Evolutionary conservation across 2,888 invertebrate species (phyloP).

Genomic region (Desoria tigrina): DNA sequence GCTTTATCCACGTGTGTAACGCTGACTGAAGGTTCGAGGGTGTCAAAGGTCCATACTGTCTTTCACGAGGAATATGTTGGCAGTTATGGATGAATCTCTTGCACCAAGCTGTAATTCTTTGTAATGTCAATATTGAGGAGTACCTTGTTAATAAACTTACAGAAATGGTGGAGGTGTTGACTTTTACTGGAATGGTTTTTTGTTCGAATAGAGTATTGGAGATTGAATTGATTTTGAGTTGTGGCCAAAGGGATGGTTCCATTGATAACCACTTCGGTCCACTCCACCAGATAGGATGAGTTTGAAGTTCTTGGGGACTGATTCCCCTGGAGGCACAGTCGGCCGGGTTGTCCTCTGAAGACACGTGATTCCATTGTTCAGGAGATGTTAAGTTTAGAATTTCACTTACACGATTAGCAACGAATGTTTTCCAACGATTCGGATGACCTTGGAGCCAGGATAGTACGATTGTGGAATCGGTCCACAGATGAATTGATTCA

Average conservation of each 20-base stretch:
- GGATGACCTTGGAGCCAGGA: constrained; percentile 50
- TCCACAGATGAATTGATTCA: constrained; percentile 37
- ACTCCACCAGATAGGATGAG: constrained; percentile 12
- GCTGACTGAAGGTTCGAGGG: not conserved
- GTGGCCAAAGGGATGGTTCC: not conserved
- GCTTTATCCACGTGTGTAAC: too few relatives aligned
- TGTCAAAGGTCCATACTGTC: too few relatives aligned
- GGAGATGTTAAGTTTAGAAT: constrained; percentile 40
- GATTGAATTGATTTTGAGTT: too few relatives aligned
- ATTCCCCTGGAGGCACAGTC: constrained; percentile 47
- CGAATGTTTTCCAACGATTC: constrained; percentile 51
- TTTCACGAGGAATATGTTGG: too few relatives aligned
- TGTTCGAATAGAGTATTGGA: not conserved
- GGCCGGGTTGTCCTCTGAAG: constrained; percentile 54
- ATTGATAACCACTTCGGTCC: constrained; percentile 36
- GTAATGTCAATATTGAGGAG: too few relatives aligned
- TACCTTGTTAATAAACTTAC: too few relatives aligned
- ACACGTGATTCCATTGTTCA: constrained; percentile 52
- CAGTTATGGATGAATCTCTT: not conserved
- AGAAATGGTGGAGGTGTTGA: too few relatives aligned
- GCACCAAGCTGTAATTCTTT: not conserved
- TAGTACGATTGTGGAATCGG: constrained; percentile 54
- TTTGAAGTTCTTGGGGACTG: not conserved
- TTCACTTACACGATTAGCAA: constrained; percentile 49
- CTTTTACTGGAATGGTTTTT: too few relatives aligned